A percentile compares a stretch with the other conserved stretches of the same genome.
Conservation (phyloP, 2,888 invertebrate species). For the Cartodere bifasciata region DNA sequence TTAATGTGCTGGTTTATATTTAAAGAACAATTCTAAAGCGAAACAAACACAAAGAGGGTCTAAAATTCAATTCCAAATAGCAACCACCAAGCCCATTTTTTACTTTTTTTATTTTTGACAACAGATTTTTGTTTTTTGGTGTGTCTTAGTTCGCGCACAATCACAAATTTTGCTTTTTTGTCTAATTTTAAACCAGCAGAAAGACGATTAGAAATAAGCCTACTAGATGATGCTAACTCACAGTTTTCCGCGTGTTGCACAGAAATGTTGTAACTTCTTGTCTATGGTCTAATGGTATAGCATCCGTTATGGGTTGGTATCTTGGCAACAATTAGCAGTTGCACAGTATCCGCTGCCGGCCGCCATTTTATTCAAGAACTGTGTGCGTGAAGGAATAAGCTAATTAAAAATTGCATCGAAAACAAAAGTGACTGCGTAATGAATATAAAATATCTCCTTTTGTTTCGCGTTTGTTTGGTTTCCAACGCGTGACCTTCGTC, state of each 20-base stretch:
- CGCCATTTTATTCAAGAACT: slow-evolving; percentile 29
- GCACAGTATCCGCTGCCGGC: slow-evolving; percentile 26
- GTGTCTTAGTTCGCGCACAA: slow-evolving; percentile 4
- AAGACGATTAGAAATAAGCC: no score
- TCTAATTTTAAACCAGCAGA: no score
- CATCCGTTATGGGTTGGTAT: slow-evolving; percentile 20
- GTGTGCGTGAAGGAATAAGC: slow-evolving; percentile 29
- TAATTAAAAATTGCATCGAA: slow-evolving; percentile 30
- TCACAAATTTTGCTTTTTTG: slow-evolving; percentile 6
- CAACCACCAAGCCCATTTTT: no score
- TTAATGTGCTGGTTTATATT: no score
- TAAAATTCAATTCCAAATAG: no score
- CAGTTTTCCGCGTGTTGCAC: slow-evolving; percentile 22
- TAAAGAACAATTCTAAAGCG: no score
- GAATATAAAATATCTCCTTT: slow-evolving; percentile 24
- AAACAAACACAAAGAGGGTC: no score
- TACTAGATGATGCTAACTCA: slow-evolving; percentile 9
- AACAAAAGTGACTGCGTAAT: slow-evolving; percentile 31
- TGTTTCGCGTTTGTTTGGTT: slow-evolving; percentile 19
- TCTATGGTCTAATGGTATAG: slow-evolving; percentile 17
- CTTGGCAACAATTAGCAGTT: slow-evolving; percentile 22
- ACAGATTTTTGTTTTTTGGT: slow-evolving; percentile 5
- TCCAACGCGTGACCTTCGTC: slow-evolving; percentile 24
- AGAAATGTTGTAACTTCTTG: slow-evolving; percentile 17
- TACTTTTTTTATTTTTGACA: no score